Conservation (phyloP, 2,113 vertebrate genomes). For the Psettodes erumei region DNA sequence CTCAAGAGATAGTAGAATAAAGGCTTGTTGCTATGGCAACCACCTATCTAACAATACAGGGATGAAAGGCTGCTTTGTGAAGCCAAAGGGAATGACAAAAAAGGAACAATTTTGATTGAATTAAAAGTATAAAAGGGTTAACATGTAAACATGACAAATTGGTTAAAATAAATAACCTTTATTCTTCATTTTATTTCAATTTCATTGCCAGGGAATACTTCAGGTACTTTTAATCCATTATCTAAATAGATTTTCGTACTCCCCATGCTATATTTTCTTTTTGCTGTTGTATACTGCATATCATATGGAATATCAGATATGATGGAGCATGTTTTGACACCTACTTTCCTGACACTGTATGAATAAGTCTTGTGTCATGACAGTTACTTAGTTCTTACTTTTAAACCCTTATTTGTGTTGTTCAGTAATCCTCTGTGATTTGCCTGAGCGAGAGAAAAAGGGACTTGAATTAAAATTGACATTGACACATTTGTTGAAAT, state of each 20-base stretch:
- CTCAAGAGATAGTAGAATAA: constrained; percentile 32
- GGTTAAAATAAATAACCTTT: background rate
- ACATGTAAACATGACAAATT: constrained; percentile 20
- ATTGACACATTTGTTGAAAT: too few species aligned
- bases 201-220: background rate
- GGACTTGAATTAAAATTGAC: too few species aligned
- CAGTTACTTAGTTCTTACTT: too few species aligned
- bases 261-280: too few species aligned
- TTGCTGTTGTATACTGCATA: background rate
- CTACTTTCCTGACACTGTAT: background rate
- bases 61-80: constrained; percentile 45
- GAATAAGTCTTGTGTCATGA: background rate
- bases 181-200: constrained; percentile 8
- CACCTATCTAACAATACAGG: constrained; percentile 22
- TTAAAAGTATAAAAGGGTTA: background rate
- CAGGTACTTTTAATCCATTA: background rate
- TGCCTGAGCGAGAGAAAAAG: too few species aligned
- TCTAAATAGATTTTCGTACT: background rate
- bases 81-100: background rate
- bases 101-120: constrained; percentile 12
- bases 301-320: background rate
- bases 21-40: constrained; percentile 63
- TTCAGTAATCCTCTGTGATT: too few species aligned
- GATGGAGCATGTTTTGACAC: background rate
- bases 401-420: too few species aligned